Conservation (phyloP, 1,140 invertebrate species). For the Drosophila eugracilis region DNA sequence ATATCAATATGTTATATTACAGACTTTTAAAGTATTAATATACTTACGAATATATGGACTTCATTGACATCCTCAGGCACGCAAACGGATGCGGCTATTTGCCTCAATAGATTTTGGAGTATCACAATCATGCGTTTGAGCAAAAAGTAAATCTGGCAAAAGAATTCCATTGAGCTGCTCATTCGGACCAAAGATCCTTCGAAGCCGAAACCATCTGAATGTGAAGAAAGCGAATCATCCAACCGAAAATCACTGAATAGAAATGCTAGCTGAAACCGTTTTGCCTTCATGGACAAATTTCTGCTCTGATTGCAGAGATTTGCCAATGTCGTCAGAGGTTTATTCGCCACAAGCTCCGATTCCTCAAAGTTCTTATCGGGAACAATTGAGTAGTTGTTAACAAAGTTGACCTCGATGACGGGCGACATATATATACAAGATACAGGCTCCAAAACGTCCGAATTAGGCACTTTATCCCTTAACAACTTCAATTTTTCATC, state of each 20-base stretch:
- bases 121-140: slow-evolving; percentile 63
- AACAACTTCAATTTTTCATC: slow-evolving; percentile 56
- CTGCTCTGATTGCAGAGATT: slow-evolving; percentile 91
- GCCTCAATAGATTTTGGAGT: slow-evolving; percentile 65
- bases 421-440: slow-evolving; percentile 30
- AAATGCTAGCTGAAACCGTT: slow-evolving; percentile 71
- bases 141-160: slow-evolving; percentile 74
- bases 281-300: slow-evolving; percentile 89
- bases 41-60: slow-evolving; percentile 56
- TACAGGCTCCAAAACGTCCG: neutral
- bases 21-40: neutral
- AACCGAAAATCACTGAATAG: slow-evolving; percentile 31
- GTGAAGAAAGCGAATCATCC: neutral
- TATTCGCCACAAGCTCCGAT: slow-evolving; percentile 92
- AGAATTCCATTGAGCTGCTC: slow-evolving; percentile 72
- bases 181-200: slow-evolving; percentile 57
- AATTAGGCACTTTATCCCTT: slow-evolving; percentile 23
- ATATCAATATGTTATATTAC: too few relatives aligned
- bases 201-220: neutral
- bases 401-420: slow-evolving; percentile 52
- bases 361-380: slow-evolving; percentile 87
- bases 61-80: slow-evolving; percentile 36
- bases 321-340: slow-evolving; percentile 92
- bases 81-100: slow-evolving; percentile 54
- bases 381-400: neutral